A percentile compares a stretch with the other conserved stretches of the same genome.
These are phyloP conservation scores for Sorex fumeus DNA, from an alignment of 2,113 vertebrate species.

Conservation along the genomic window DNA sequence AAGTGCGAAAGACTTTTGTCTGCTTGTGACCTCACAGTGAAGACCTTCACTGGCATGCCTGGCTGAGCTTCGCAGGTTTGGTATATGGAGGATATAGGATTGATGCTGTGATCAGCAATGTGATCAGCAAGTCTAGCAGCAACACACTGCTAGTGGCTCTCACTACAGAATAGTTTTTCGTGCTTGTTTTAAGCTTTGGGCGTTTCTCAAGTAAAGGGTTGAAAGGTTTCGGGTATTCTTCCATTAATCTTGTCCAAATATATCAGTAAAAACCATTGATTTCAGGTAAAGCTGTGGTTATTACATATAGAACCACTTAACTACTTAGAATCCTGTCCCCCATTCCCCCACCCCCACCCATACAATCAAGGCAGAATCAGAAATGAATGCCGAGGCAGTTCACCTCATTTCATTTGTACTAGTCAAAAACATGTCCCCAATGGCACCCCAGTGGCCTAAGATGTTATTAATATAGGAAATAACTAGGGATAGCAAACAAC, in stretches of 20 bases:
- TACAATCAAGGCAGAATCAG: background rate
- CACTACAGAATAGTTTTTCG: background rate
- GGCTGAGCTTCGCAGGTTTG: background rate
- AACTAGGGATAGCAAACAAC: no score
- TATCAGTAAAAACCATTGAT: conserved; percentile 21
- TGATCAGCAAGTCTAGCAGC: background rate
- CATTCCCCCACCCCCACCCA: no score
- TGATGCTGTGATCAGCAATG: background rate
- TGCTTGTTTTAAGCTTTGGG: background rate
- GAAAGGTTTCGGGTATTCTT: conserved; percentile 2
- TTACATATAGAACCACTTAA: background rate
- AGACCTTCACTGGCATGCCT: background rate
- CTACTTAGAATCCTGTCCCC: background rate
- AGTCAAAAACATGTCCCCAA: background rate
- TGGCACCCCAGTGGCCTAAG: background rate
- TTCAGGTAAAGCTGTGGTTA: background rate
- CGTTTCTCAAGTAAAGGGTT: background rate
- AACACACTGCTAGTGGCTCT: background rate
- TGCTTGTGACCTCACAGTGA: background rate
- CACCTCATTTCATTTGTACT: background rate
- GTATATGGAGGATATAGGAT: no score
- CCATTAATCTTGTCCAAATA: conserved; percentile 2
- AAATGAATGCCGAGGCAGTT: background rate
- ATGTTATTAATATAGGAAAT: background rate
- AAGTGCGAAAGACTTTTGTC: background rate